A percentile compares a stretch with the other conserved stretches of the same genome.
These are phyloP conservation scores for Lepidochrysops patricia DNA, from an alignment of 2,888 invertebrate species.

Conservation along the genomic window DNA sequence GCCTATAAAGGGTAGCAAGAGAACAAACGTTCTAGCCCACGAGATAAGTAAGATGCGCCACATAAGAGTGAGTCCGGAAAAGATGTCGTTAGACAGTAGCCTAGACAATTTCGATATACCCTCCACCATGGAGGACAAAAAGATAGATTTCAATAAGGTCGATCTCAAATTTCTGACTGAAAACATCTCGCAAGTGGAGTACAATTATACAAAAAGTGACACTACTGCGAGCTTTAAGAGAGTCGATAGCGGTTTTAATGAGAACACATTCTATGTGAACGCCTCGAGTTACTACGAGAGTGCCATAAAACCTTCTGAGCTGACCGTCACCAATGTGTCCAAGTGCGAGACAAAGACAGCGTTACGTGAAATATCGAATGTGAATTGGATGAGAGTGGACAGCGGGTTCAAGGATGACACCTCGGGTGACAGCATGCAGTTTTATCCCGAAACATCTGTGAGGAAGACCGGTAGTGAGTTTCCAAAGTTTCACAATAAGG, in stretches of 20 bases:
- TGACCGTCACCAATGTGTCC: constrained; percentile 51
- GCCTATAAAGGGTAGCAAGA: constrained; percentile 51
- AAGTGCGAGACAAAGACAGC: constrained; percentile 40
- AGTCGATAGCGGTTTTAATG: constrained; percentile 62
- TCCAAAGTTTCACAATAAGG: constrained; percentile 47
- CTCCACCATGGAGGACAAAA: constrained; percentile 53
- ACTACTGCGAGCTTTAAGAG: constrained; percentile 52
- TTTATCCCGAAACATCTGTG: constrained; percentile 42
- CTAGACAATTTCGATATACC: constrained; percentile 51
- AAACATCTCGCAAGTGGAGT: constrained; percentile 46
- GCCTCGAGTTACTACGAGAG: constrained; percentile 67
- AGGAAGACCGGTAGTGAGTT: constrained; percentile 43
- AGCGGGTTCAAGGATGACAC: constrained; percentile 67
- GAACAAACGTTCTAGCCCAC: constrained; percentile 40
- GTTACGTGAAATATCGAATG: constrained; percentile 61
- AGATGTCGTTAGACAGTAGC: constrained; percentile 62
- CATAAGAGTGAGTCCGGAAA: constrained; percentile 37
- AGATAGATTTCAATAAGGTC: constrained; percentile 61
- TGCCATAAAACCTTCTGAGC: constrained; percentile 68
- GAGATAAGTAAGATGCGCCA: constrained; percentile 64
- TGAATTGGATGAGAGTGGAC: constrained; percentile 63
- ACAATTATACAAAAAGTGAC: constrained; percentile 39
- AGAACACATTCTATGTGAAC: constrained; percentile 57
- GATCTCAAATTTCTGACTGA: constrained; percentile 69
- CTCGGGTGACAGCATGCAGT: constrained; percentile 53